A percentile compares a stretch with the other conserved stretches of the same genome.
Evolutionary conservation across 2,113 vertebrate species (phyloP).

Genomic region (Ranitomeya variabilis): DNA sequence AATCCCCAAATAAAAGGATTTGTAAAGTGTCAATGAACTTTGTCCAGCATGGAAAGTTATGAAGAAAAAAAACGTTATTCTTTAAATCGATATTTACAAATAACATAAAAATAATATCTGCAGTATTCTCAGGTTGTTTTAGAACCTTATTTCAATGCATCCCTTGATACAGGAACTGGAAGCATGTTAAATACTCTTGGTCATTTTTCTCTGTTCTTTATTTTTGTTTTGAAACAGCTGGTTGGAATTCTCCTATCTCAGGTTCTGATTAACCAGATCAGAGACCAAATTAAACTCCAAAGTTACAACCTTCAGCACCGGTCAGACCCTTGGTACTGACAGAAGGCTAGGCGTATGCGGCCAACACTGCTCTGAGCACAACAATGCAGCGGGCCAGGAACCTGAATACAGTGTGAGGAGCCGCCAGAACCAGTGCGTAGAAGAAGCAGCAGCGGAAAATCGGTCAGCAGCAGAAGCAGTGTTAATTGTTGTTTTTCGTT

Average conservation of each 20-base stretch:
- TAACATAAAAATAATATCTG: no score
- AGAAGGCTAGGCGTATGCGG: constrained; percentile 6
- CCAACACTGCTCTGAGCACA: background rate
- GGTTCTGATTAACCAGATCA: constrained; percentile 89
- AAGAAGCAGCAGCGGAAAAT: background rate
- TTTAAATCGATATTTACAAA: no score
- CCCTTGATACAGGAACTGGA: background rate
- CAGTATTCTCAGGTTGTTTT: no score
- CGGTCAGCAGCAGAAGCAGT: background rate
- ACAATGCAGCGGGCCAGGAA: background rate
- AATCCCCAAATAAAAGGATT: no score
- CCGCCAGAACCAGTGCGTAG: background rate
- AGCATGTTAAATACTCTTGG: background rate
- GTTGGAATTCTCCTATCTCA: constrained; percentile 91
- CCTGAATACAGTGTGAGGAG: background rate
- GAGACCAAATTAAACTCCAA: constrained; percentile 88
- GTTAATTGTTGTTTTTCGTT: background rate
- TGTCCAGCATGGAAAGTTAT: no score
- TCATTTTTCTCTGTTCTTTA: background rate
- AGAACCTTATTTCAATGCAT: background rate
- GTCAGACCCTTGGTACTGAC: constrained; percentile 82
- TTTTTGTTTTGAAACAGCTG: constrained; percentile 73
- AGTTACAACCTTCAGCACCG: constrained; percentile 82
- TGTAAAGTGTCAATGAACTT: no score
- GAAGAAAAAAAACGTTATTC: no score